Base-by-base conservation (phyloP, 2,113 vertebrate species). In the Thinocorus orbignyianus region DNA sequence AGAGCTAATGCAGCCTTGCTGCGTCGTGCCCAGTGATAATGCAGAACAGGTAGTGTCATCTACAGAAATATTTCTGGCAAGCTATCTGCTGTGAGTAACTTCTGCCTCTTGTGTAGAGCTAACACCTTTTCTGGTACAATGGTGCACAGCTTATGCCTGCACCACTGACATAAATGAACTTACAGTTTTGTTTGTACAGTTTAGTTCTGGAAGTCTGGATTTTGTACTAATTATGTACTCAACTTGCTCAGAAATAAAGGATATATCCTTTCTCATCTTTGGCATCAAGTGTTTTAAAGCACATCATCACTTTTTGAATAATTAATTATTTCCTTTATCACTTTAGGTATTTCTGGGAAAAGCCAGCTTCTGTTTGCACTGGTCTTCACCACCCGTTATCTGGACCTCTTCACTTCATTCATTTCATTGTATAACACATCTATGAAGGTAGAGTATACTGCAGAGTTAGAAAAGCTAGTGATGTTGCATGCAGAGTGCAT, bases 391-490 rank as follows among this genome's bases (percentile, higher is more conserved):
- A 99, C 99, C 69, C 99, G 99, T 83, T 99, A 99, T 97, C 98
- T 99, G 99, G 99, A 99, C 97, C 98, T 99, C 95, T 99, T 99
- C 97, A 99, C 99, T 69, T 98, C 99, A 58, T 99, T 99, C 98
- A 99, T 99, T 97, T 99, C 99, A 62, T 97, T 99, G 86, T 99
- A 99, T 98, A 99, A 99, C 97, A 99, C 99, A 91, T 98, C 97
- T 97, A 99, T 99, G 99, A 99, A 99, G 99, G 99, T 99, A 98
- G 69, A 94, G 97, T 98, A 96, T 95, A n/a, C 57, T 18, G 28
- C 61, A 91, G 65, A 70, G 66, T 58, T 76, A 84, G 83, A 86
- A 88, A 70, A 89, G 54, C 82, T 33, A 48, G 65, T 57, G 37
- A 49, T 64, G 31, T 54, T 95, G 91, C n/a, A 66, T 84, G 74